Evolutionary conservation across 2,888 invertebrate species (phyloP), one percentile per base, ranked within the genome.

Genomic region (Spicauda simplicius): DNA sequence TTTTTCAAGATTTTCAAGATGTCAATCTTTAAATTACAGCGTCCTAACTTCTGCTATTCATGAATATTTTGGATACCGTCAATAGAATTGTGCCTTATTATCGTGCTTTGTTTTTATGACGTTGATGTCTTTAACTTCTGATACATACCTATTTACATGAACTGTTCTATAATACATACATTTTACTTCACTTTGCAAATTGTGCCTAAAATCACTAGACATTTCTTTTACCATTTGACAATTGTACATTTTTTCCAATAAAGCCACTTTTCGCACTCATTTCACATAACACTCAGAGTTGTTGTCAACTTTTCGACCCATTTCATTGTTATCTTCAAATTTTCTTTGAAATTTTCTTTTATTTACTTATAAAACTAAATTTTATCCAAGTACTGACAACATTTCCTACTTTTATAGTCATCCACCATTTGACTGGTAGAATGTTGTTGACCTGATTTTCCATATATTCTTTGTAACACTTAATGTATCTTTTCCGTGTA

Each of bases 401-500:
- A 12, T 8, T 33, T 33, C 37, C 11, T 18, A 50, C 10, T 6
- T 16, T 50, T 18, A 4, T 50, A 4, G 50, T 7, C 16, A n/a
- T 4, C 14, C n/a, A 48, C 16, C 48, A 11, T 4, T 16, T 16
- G 2, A 14, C 3, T 48, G 16, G 0, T 5, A 48, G 10, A 18
- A 50, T 16, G 50, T 2, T 48, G 19, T 64, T 48, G 8, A n/a
- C 19, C 30, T 57, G 45, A 45, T 50, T 50, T 4, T 6, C 19
- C 11, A 4, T 18, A 33, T 11, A 18, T 59, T 14, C 45, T 59
- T 59, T 59, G 59, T 65, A 18, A 25, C 41, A 10, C 50, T 20
- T 45, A 25, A 62, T 54, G 54, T 62, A 37, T 45, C 30, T 59
- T 59, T 65, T 54, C 59, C 59, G 19, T 54, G 54, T 59, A 54